Conservation (phyloP, 1,140 invertebrate species). For the Ditylenchus dipsaci region DNA sequence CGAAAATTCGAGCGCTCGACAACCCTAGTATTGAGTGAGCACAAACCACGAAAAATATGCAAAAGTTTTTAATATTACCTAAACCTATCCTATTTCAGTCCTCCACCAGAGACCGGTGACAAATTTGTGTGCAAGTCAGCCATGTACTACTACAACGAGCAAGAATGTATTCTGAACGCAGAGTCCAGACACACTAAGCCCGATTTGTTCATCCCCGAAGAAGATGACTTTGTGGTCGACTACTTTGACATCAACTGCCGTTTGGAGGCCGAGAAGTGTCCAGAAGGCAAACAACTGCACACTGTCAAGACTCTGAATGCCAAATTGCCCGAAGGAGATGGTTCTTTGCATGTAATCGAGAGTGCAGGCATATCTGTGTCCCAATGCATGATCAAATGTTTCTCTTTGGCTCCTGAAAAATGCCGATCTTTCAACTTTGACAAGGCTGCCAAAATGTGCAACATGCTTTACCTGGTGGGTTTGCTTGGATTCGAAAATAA, state of each 20-base stretch:
- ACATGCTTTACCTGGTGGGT: constrained; percentile 48
- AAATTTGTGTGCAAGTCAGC: constrained; percentile 57
- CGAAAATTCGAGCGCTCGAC: too few relatives aligned
- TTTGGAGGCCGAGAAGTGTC: constrained; percentile 49
- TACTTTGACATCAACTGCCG: constrained; percentile 58
- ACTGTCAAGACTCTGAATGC: constrained; percentile 51
- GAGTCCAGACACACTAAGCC: constrained; percentile 54
- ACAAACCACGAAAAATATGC: too few relatives aligned
- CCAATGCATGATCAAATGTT: constrained; percentile 50
- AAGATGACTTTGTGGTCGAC: constrained; percentile 43
- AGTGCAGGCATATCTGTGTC: constrained; percentile 28
- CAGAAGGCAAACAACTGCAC: constrained; percentile 38
- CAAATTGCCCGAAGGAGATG: constrained; percentile 53
- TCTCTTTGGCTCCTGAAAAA: constrained; percentile 48
- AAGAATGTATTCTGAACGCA: constrained; percentile 57
- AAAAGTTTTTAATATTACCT: too few relatives aligned
- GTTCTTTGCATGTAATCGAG: constrained; percentile 53
- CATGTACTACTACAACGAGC: constrained; percentile 58
- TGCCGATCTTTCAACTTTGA: constrained; percentile 57
- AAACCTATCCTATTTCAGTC: constrained; percentile 46
- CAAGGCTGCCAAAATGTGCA: constrained; percentile 47
- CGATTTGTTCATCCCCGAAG: constrained; percentile 57
- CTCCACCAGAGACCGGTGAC: constrained; percentile 56
- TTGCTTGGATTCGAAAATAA: too few relatives aligned
- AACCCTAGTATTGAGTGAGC: too few relatives aligned